Evolutionary conservation across 1,140 invertebrate species (phyloP).

Genomic region (Augochlora pura): DNA sequence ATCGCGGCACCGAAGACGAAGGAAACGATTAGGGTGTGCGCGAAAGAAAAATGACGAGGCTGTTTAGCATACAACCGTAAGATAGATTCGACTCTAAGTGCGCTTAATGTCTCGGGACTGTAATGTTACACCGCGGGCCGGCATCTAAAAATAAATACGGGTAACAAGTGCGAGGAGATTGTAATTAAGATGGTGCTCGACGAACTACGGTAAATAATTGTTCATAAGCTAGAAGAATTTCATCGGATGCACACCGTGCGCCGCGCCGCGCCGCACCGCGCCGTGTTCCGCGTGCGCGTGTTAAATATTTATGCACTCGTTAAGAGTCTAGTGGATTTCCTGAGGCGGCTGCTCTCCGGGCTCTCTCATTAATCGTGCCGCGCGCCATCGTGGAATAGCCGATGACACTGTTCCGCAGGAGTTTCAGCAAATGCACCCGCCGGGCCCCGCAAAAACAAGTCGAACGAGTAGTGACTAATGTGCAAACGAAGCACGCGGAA

Average conservation of each 20-base stretch:
- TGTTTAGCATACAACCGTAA: background rate
- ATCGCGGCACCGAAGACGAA: background rate
- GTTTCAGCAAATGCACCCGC: constrained; percentile 19
- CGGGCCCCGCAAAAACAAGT: constrained; percentile 6
- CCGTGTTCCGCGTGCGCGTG: constrained; percentile 1
- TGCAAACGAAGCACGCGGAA: constrained; percentile 13
- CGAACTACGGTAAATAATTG: constrained; percentile 30
- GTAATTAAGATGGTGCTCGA: constrained; percentile 15
- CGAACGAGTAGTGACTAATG: constrained; percentile 33
- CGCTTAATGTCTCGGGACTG: background rate
- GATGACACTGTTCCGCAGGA: constrained; percentile 34
- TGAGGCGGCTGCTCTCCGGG: background rate
- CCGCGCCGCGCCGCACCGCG: background rate
- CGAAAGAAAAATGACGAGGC: background rate
- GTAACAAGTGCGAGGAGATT: constrained; percentile 1
- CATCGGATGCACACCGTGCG: background rate
- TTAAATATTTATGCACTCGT: constrained; percentile 50
- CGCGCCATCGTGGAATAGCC: constrained; percentile 10
- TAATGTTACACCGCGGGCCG: background rate
- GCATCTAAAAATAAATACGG: background rate
- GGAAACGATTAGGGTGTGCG: background rate
- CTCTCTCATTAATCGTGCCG: constrained; percentile 34
- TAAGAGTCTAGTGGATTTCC: constrained; percentile 31
- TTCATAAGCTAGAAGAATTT: constrained; percentile 41
- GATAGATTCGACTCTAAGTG: background rate